A percentile compares a stretch with the other conserved stretches of the same genome.
Conservation (phyloP, 1,140 invertebrate species). For the Drosophila willistoni region DNA sequence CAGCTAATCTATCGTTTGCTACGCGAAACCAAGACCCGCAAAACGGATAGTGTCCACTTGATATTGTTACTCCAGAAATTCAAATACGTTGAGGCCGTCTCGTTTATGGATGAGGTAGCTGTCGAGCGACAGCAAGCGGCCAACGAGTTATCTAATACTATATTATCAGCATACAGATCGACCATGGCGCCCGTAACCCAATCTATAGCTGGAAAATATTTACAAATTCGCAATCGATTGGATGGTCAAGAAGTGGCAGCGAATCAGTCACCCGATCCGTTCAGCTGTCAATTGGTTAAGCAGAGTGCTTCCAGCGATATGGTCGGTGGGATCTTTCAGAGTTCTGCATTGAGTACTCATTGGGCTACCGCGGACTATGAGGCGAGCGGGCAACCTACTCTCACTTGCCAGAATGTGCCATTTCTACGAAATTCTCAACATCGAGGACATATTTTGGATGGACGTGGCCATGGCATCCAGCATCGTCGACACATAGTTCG, state of each 20-base stretch:
- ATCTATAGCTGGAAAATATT: slow-evolving; percentile 65
- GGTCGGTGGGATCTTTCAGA: slow-evolving; percentile 66
- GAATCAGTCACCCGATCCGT: slow-evolving; percentile 49
- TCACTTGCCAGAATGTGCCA: slow-evolving; percentile 59
- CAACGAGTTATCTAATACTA: slow-evolving; percentile 22
- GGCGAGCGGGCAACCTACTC: background rate
- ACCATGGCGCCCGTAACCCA: slow-evolving; percentile 74
- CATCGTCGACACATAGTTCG: slow-evolving; percentile 22
- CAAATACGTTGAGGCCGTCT: slow-evolving; percentile 78
- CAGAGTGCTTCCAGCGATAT: slow-evolving; percentile 52
- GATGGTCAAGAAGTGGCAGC: slow-evolving; percentile 24
- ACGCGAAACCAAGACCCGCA: slow-evolving; percentile 31
- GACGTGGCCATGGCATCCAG: background rate
- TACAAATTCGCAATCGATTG: slow-evolving; percentile 57
- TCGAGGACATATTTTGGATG: background rate
- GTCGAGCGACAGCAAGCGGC: slow-evolving; percentile 10
- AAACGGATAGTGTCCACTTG: slow-evolving; percentile 64
- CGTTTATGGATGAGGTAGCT: slow-evolving; percentile 69
- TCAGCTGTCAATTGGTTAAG: slow-evolving; percentile 70
- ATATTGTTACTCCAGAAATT: slow-evolving; percentile 71
- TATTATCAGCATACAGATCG: slow-evolving; percentile 64
- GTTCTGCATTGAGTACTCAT: slow-evolving; percentile 62
- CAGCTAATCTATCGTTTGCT: slow-evolving; percentile 57
- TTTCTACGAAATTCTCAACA: slow-evolving; percentile 61
- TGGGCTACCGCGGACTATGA: slow-evolving; percentile 45